Conservation (phyloP, 2,113 vertebrate species). For the Albula goreensis region DNA sequence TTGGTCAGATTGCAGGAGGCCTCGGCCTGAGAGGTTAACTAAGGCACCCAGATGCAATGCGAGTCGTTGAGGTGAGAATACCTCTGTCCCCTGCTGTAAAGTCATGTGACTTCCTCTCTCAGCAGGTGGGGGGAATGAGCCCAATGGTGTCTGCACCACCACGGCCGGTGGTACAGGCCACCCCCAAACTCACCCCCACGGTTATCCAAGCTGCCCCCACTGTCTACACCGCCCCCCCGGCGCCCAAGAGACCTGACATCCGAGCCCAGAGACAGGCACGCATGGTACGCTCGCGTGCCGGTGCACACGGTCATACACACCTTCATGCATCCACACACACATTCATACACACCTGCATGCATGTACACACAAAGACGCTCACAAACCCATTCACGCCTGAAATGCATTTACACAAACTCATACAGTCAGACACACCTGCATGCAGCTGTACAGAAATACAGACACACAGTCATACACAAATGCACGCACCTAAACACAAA, state of each 20-base stretch:
- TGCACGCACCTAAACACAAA: too few relatives aligned
- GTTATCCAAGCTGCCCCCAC: constrained; percentile 81
- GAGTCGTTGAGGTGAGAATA: not conserved
- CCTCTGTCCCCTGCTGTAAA: not conserved
- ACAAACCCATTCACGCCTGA: not conserved
- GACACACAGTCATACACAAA: not conserved
- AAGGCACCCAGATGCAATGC: too few relatives aligned
- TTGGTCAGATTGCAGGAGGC: too few relatives aligned
- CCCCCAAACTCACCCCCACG: constrained; percentile 66
- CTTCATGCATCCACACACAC: not conserved
- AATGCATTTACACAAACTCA: too few relatives aligned
- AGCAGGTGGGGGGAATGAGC: constrained; percentile 64
- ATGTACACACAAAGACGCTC: too few relatives aligned
- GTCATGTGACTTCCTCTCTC: not conserved
- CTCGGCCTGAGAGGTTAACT: too few relatives aligned
- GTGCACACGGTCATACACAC: not conserved
- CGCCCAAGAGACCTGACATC: constrained; percentile 61
- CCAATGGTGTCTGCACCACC: constrained; percentile 54
- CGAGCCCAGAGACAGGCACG: constrained; percentile 68
- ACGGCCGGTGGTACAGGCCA: constrained; percentile 50
- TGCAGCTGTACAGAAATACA: too few relatives aligned
- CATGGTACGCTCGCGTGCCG: constrained; percentile 56
- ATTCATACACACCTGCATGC: not conserved
- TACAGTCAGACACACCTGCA: too few relatives aligned
- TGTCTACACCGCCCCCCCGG: constrained; percentile 72